Evolutionary conservation across 2,888 invertebrate genomes (phyloP).

Genomic region (Parnassius orleans): DNA sequence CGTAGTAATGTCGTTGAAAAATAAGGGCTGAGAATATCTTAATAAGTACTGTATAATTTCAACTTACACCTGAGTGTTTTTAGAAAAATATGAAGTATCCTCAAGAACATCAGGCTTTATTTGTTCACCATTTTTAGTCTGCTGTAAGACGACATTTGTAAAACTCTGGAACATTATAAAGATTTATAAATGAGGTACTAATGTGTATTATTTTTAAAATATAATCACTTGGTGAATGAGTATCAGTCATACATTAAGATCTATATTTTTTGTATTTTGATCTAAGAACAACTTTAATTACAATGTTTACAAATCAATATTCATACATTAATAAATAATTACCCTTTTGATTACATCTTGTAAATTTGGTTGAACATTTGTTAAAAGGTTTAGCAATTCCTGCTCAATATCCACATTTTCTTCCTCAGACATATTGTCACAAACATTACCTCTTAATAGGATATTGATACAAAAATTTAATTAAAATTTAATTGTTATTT

Average conservation of each 20-base stretch:
- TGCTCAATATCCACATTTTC: slow-evolving; percentile 68
- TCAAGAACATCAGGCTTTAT: slow-evolving; percentile 68
- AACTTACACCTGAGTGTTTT: slow-evolving; percentile 81
- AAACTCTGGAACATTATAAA: slow-evolving; percentile 69
- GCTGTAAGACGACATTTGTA: slow-evolving; percentile 79
- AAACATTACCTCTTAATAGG: slow-evolving; percentile 42
- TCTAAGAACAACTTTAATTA: too few species aligned
- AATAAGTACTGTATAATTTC: background rate
- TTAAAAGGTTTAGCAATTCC: slow-evolving; percentile 72
- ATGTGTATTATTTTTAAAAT: too few species aligned
- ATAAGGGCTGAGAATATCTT: too few species aligned
- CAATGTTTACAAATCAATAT: background rate
- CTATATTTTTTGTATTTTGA: too few species aligned
- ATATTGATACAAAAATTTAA: slow-evolving; percentile 25
- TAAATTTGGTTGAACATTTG: slow-evolving; percentile 76
- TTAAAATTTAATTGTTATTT: slow-evolving; percentile 18
- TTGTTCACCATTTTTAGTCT: slow-evolving; percentile 72
- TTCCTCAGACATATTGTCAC: slow-evolving; percentile 59
- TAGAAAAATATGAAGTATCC: slow-evolving; percentile 77
- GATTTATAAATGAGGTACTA: too few species aligned
- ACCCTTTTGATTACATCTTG: slow-evolving; percentile 83
- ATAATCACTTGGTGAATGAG: too few species aligned
- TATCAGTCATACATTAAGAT: too few species aligned
- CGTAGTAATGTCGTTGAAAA: too few species aligned
- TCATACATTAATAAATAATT: slow-evolving; percentile 44